Conservation (phyloP, 2,888 invertebrate species). For the Corbicula japonica region DNA sequence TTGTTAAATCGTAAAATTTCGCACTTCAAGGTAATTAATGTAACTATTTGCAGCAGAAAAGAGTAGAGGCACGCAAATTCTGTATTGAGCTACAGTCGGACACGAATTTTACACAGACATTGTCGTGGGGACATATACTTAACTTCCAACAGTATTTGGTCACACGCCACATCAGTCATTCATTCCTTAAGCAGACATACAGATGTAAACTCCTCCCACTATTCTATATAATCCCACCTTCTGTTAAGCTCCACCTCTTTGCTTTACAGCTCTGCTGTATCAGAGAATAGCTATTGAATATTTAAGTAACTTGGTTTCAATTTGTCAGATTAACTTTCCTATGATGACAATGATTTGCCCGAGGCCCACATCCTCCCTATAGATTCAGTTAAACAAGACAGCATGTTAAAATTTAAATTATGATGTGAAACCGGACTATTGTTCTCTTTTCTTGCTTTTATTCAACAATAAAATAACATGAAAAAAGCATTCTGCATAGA, state of each 20-base stretch:
- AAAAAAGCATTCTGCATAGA: too few species aligned
- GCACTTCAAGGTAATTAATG: slow-evolving; percentile 67
- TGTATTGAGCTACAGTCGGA: slow-evolving; percentile 57
- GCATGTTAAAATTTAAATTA: too few species aligned
- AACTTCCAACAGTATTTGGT: slow-evolving; percentile 61
- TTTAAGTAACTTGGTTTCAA: slow-evolving; percentile 42
- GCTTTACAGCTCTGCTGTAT: slow-evolving; percentile 18
- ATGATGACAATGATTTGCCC: slow-evolving; percentile 32
- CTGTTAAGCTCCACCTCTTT: slow-evolving; percentile 31
- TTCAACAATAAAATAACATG: too few species aligned
- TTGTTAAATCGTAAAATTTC: slow-evolving; percentile 67
- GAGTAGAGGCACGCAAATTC: slow-evolving; percentile 63
- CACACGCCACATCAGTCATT: slow-evolving; percentile 69
- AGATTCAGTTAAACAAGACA: too few species aligned
- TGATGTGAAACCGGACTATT: too few species aligned
- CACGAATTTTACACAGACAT: slow-evolving; percentile 61
- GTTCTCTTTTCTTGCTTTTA: too few species aligned
- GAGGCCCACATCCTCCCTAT: too few species aligned
- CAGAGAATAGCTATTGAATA: slow-evolving; percentile 41
- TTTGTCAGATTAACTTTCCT: slow-evolving; percentile 32
- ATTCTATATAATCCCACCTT: slow-evolving; percentile 26
- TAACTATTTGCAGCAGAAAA: slow-evolving; percentile 64
- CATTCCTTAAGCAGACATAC: slow-evolving; percentile 57
- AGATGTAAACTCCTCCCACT: slow-evolving; percentile 55
- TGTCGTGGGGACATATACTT: slow-evolving; percentile 69